Evolutionary conservation across 2,797 vertebrate genomes (phyloP).

Genomic region (Varecia variegata): DNA sequence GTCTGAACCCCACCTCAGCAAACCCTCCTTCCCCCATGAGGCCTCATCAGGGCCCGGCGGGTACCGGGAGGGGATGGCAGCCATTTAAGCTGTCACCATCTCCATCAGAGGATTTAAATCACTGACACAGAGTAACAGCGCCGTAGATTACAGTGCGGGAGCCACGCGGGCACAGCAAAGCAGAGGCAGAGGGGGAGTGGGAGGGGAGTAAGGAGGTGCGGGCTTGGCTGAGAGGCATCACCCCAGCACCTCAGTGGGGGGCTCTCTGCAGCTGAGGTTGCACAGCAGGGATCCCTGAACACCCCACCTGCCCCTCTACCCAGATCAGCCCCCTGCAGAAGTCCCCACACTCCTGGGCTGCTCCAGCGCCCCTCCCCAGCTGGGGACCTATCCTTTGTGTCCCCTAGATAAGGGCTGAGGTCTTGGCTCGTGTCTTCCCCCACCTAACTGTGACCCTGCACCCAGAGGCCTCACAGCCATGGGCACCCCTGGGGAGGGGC

Average conservation of each 20-base stretch:
- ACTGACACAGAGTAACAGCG: constrained; percentile 83
- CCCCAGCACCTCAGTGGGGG: neutral
- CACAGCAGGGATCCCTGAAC: neutral
- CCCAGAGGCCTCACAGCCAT: neutral
- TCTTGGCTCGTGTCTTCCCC: neutral
- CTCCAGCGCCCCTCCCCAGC: neutral
- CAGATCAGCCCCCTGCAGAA: neutral
- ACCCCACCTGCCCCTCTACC: neutral
- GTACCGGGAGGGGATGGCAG: constrained; percentile 78
- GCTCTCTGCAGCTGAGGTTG: neutral
- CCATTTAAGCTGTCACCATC: constrained; percentile 86
- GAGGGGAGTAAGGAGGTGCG: neutral
- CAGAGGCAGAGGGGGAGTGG: neutral
- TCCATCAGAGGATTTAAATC: constrained; percentile 84
- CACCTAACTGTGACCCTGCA: neutral
- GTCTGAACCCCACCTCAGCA: constrained; percentile 73
- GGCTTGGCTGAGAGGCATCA: neutral
- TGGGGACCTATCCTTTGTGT: neutral
- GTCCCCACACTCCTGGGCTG: neutral
- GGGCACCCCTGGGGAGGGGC: constrained; percentile 43
- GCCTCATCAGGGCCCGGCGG: constrained; percentile 78
- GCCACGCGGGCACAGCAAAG: constrained; percentile 40
- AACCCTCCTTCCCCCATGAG: constrained; percentile 70
- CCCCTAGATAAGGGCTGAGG: neutral
- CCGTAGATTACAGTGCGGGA: constrained; percentile 78